Percentiles rank a stretch among this genome's conserved stretches.
Evolutionary conservation across 2,888 invertebrate genomes (phyloP).

Genomic region (Aleiodes testaceus): DNA sequence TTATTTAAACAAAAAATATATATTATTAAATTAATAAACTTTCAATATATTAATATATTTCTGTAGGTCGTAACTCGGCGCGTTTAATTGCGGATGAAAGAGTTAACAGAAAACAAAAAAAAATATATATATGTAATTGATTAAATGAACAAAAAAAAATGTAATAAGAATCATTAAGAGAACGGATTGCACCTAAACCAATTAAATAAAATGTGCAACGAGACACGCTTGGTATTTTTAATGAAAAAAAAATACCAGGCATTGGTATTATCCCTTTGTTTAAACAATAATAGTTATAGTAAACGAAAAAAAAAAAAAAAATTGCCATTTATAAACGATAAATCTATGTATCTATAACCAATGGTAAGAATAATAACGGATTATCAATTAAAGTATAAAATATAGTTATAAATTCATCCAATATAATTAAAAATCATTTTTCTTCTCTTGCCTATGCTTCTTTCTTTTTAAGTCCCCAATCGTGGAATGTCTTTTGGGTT

Average conservation of each 20-base stretch:
- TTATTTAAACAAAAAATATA: slow-evolving; percentile 43
- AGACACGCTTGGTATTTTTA: slow-evolving; percentile 50
- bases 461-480: slow-evolving; percentile 66
- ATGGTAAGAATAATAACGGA: slow-evolving; percentile 61
- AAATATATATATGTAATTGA: slow-evolving; percentile 34
- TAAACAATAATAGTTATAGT: slow-evolving; percentile 44
- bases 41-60: slow-evolving; percentile 43
- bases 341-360: slow-evolving; percentile 62
- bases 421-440: slow-evolving; percentile 49
- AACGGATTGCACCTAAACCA: slow-evolving; percentile 70
- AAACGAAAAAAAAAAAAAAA: slow-evolving; percentile 54
- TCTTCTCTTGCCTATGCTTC: slow-evolving; percentile 66
- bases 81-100: slow-evolving; percentile 38
- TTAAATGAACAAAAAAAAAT: slow-evolving; percentile 48
- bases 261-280: slow-evolving; percentile 33
- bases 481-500: slow-evolving; percentile 71
- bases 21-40: slow-evolving; percentile 38
- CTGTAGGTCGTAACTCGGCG: slow-evolving; percentile 48
- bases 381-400: slow-evolving; percentile 70
- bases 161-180: slow-evolving; percentile 44
- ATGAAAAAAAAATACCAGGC: background rate
- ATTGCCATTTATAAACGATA: slow-evolving; percentile 63
- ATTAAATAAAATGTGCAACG: slow-evolving; percentile 67
- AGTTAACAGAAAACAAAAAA: slow-evolving; percentile 38
- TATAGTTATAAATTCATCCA: slow-evolving; percentile 68